These are phyloP conservation scores for Coregonus suidteri DNA, from an alignment of 2,797 vertebrate genomes.

Conservation along the genomic window DNA sequence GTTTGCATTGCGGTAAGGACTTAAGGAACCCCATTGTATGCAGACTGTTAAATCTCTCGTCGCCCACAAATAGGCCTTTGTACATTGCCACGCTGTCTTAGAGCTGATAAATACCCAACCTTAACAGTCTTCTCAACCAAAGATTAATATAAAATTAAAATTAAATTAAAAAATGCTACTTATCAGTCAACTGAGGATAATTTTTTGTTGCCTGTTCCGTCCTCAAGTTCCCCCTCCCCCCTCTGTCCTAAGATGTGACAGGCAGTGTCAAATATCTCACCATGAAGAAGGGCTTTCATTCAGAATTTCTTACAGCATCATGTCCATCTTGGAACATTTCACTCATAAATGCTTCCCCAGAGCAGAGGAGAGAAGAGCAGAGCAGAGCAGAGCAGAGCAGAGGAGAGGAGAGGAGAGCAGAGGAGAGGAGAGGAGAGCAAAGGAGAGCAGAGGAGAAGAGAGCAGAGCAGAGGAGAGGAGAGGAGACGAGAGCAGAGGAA, in stretches of 20 bases:
- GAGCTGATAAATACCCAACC: constrained; percentile 63
- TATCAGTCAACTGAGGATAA: constrained; percentile 46
- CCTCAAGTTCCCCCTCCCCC: constrained; percentile 13
- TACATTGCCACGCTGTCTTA: constrained; percentile 48
- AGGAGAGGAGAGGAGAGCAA: no score
- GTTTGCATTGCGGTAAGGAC: constrained; percentile 75
- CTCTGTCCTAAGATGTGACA: constrained; percentile 23
- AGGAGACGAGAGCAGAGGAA: no score
- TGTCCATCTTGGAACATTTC: constrained; percentile 28
- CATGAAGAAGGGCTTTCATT: constrained; percentile 54
- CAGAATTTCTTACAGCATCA: constrained; percentile 25
- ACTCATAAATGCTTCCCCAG: constrained; percentile 19
- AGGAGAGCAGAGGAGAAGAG: no score
- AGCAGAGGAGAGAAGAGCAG: constrained; percentile 3
- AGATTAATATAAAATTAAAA: constrained; percentile 58
- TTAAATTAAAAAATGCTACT: constrained; percentile 39
- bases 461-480: no score
- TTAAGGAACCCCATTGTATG: constrained; percentile 58
- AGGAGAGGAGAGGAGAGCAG: no score
- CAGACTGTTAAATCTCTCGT: constrained; percentile 57
- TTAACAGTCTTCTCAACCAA: constrained; percentile 45
- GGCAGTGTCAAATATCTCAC: constrained; percentile 32
- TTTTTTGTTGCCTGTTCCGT: constrained; percentile 17
- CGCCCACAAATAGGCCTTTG: constrained; percentile 73
- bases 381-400: not conserved